phyloP scores from a whole-genome alignment of 2,113 vertebrate species.

The Psittacara wagleri region DNA sequence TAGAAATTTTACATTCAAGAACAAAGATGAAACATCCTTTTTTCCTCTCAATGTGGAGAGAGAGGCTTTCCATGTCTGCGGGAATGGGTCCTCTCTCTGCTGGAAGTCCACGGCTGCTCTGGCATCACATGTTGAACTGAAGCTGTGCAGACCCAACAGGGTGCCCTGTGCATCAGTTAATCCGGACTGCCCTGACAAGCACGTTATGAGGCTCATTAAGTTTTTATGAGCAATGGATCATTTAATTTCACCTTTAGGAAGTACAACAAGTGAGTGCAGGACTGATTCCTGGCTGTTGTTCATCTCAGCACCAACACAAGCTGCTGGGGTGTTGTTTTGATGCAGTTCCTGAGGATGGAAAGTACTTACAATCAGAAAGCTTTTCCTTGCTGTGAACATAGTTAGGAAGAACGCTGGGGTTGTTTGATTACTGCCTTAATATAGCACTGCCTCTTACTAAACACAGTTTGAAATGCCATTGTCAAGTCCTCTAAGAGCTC shows the following conservation, averaged over 20 bases:
- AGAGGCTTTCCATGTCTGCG: not conserved
- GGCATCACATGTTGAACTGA: not conserved
- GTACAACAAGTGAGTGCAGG: not conserved
- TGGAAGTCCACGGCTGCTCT: not conserved
- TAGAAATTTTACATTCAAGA: not conserved
- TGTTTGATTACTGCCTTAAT: not conserved
- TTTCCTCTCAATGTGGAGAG: not conserved
- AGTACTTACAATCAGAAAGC: not conserved
- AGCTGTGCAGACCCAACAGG: not conserved
- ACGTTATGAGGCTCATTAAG: not conserved
- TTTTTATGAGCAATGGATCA: not conserved
- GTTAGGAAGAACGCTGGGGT: not conserved
- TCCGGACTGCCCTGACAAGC: not conserved
- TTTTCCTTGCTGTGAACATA: not conserved
- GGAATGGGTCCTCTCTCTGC: not conserved
- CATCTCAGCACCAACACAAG: rapidly evolving
- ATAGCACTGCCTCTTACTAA: not conserved
- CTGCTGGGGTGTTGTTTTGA: not conserved
- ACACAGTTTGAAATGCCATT: not conserved
- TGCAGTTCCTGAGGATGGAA: not conserved
- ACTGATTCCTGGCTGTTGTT: not conserved
- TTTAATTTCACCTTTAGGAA: not conserved
- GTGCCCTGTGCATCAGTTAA: not conserved
- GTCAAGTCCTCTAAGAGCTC: not conserved
- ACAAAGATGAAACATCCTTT: not conserved